Conservation (phyloP, 2,113 vertebrate species). For the Scortum barcoo region DNA sequence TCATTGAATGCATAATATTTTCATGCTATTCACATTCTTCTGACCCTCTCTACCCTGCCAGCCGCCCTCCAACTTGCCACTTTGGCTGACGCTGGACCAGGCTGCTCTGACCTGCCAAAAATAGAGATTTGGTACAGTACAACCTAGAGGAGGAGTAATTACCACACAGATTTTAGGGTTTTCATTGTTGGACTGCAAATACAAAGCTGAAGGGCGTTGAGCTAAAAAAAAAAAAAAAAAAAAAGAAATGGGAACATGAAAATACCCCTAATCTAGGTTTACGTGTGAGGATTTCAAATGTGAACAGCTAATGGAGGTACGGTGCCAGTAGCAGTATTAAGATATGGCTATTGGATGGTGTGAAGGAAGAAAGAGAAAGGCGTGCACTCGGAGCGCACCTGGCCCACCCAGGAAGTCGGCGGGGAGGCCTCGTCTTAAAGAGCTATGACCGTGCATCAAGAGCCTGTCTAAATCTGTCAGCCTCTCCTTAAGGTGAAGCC, state of each 20-base stretch:
- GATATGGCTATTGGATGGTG: constrained; percentile 14
- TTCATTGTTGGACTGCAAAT: constrained; percentile 25
- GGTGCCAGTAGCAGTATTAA: constrained; percentile 39
- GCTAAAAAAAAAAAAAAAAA: constrained; percentile 15
- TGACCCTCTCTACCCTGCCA: neutral
- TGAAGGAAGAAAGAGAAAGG: constrained; percentile 34
- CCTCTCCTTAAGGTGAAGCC: constrained; percentile 40
- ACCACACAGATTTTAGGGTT: constrained; percentile 1
- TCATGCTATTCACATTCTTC: constrained; percentile 14
- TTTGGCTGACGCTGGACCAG: constrained; percentile 11
- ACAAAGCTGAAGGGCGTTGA: constrained; percentile 23
- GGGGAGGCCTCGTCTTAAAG: constrained; percentile 23
- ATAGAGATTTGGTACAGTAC: constrained; percentile 10
- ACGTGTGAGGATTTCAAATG: constrained; percentile 30
- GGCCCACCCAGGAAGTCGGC: constrained; percentile 61
- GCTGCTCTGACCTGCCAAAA: constrained; percentile 42
- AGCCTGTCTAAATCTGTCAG: constrained; percentile 64
- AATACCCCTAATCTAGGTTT: constrained; percentile 48
- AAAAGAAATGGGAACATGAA: constrained; percentile 27
- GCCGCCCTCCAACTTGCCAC: neutral
- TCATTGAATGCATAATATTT: neutral
- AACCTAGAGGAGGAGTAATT: neutral
- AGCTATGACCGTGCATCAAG: constrained; percentile 48
- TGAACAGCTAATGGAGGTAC: neutral
- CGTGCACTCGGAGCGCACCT: constrained; percentile 31